Evolutionary conservation across 2,797 vertebrate genomes (phyloP), one percentile per base, ranked within the genome.

Genomic region (Premnoplex brunnescens): DNA sequence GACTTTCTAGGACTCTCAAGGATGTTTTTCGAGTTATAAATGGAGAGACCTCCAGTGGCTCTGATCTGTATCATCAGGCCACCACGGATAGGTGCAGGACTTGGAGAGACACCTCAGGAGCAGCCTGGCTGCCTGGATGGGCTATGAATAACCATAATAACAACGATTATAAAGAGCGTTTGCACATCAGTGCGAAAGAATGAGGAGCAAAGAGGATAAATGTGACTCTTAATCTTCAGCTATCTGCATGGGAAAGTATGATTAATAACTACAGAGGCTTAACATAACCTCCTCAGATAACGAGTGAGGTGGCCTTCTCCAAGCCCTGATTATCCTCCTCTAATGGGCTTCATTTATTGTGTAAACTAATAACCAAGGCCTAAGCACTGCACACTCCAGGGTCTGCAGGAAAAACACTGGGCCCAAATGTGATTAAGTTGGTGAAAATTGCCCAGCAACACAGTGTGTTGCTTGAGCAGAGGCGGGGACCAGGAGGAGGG

Each of bases 341-440:
- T 96, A 96, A 97, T 96, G 85, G 93, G 79, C 72, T 96, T 96
- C 89, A 96, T 95, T 96, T 96, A 94, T 96, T 95, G 92, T 92
- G 88, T 95, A 96, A 97, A 95, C 95, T 96, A 96, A 97, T 92
- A 93, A 96, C 72, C 56, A 73, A 55, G 54, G 60, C 59, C 80
- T 84, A 87, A 93, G 63, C 62, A 74, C 16, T 59, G 66, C 67
- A 66, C 75, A 85, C 71, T 67, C 90, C 44, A 73, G 90, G 55
- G 81, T 94, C 92, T 91, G 54, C 84, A 86, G 89, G 91, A 95
- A 95, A 91, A 93, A 86, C 75, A 68, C 63, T 51, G 21, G 46
- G 67, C 48, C 69, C 73, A 95, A 96, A 95, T 94, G 76, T 91
- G 93, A 97, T 97, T 97, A 95, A 46, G 34, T 74, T 72, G 36